Percentiles rank a stretch among this genome's conserved stretches.
These are phyloP conservation scores for Minunthozetes semirufus DNA, from an alignment of 2,888 invertebrate genomes.

Conservation along the genomic window DNA sequence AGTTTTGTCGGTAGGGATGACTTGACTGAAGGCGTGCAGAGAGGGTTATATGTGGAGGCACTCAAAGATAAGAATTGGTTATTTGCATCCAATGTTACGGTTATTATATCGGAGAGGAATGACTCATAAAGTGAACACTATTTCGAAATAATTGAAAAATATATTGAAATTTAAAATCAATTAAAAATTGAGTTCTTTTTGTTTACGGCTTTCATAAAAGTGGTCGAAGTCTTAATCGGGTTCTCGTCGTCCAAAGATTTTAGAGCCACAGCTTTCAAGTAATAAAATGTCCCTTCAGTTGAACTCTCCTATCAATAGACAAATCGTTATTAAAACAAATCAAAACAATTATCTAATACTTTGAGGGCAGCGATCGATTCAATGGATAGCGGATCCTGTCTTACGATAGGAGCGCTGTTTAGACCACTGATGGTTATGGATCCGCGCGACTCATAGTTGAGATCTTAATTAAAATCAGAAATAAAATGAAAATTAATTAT, in stretches of 20 bases:
- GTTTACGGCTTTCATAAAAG: slow-evolving; percentile 69
- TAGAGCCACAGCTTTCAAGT: slow-evolving; percentile 60
- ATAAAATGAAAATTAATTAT: not conserved
- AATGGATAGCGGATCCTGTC: slow-evolving; percentile 29
- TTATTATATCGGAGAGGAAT: slow-evolving; percentile 68
- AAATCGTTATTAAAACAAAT: slow-evolving; percentile 1
- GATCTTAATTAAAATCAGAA: not conserved
- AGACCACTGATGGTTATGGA: slow-evolving; percentile 15
- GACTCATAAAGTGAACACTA: slow-evolving; percentile 68
- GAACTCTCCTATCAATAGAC: slow-evolving; percentile 57
- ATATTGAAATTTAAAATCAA: slow-evolving; percentile 22
- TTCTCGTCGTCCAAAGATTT: slow-evolving; percentile 56
- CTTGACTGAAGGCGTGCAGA: slow-evolving; percentile 47
- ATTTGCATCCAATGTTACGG: slow-evolving; percentile 68
- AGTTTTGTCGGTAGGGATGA: slow-evolving; percentile 44
- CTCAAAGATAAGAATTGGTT: slow-evolving; percentile 62
- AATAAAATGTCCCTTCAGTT: slow-evolving; percentile 64
- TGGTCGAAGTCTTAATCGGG: slow-evolving; percentile 60
- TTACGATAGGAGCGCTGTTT: slow-evolving; percentile 24
- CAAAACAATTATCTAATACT: slow-evolving; percentile 14
- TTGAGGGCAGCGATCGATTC: slow-evolving; percentile 21
- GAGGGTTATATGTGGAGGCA: slow-evolving; percentile 48
- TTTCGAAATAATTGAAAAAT: slow-evolving; percentile 44
- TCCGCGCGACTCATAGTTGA: slow-evolving; percentile 17
- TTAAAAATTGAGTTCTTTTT: not conserved